Conservation (phyloP, 2,888 invertebrate species). For the Troides aeacus region DNA sequence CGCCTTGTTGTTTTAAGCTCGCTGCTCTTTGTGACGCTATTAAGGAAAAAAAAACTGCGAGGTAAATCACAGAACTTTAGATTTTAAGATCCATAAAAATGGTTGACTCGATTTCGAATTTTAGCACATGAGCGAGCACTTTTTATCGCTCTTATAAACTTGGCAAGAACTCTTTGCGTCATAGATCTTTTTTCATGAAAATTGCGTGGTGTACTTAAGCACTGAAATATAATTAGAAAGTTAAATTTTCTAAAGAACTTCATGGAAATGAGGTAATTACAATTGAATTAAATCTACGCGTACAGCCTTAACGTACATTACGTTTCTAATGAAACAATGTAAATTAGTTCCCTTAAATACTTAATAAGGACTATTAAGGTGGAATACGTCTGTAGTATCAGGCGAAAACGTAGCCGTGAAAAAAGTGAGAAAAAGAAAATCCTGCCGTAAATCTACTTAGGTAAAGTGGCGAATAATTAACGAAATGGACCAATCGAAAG, state of each 20-base stretch:
- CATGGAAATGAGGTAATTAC: not conserved
- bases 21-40: conserved; percentile 61
- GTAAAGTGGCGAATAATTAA: conserved; percentile 80
- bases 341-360: conserved; percentile 59
- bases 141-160: conserved; percentile 19
- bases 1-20: conserved; percentile 67
- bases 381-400: conserved; percentile 45
- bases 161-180: not conserved
- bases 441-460: conserved; percentile 77
- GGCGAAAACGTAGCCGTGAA: conserved; percentile 51
- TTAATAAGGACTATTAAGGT: conserved; percentile 60
- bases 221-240: not conserved
- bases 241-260: not conserved
- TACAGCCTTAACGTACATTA: conserved; percentile 48
- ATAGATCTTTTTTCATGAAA: not conserved
- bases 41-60: conserved; percentile 59
- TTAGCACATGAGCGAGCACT: conserved; percentile 20
- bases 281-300: not conserved
- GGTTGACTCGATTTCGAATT: conserved; percentile 16
- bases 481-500: conserved; percentile 78
- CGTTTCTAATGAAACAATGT: conserved; percentile 25
- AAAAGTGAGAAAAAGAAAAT: conserved; percentile 56
- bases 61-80: conserved; percentile 51
- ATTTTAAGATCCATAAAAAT: conserved; percentile 31
- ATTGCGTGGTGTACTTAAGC: not conserved